Conservation (phyloP, 2,797 vertebrate genomes). For the Toxotes lorentzi region DNA sequence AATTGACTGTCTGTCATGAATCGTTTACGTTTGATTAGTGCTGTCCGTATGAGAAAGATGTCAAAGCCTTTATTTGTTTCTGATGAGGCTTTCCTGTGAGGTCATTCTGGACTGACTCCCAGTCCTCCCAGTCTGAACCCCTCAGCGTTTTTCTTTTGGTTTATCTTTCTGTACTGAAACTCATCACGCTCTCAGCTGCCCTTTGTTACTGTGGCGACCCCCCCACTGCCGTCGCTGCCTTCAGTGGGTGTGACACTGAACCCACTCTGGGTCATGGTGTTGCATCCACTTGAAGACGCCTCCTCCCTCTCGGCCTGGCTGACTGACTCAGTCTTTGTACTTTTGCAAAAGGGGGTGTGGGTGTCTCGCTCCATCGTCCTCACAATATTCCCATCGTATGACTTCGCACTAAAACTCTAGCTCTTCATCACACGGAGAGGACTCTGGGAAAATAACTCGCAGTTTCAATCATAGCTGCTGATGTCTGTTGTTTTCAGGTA, state of each 20-base stretch:
- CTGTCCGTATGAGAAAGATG: no score
- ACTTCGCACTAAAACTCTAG: background rate
- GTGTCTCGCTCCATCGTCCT: background rate
- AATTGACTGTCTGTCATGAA: no score
- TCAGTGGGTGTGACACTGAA: background rate
- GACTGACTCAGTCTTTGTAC: constrained; percentile 27
- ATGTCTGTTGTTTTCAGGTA: no score
- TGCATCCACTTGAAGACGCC: background rate
- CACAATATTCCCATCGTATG: constrained; percentile 21
- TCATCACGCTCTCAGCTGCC: background rate
- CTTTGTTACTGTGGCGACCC: background rate
- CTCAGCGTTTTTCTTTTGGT: background rate
- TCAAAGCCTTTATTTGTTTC: background rate
- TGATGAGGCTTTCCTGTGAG: background rate
- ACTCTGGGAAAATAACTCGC: constrained; percentile 3
- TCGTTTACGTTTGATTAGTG: no score
- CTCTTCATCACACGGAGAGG: background rate
- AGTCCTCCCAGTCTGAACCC: no score
- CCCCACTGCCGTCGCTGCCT: background rate
- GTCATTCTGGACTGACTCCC: background rate
- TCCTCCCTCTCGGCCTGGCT: constrained; percentile 10
- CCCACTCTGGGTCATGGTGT: constrained; percentile 12
- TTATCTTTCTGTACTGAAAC: background rate
- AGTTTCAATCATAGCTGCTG: no score
- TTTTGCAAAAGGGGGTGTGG: background rate